Base-by-base conservation (phyloP, 2,113 vertebrate genomes). In the Syrmaticus mikado region DNA sequence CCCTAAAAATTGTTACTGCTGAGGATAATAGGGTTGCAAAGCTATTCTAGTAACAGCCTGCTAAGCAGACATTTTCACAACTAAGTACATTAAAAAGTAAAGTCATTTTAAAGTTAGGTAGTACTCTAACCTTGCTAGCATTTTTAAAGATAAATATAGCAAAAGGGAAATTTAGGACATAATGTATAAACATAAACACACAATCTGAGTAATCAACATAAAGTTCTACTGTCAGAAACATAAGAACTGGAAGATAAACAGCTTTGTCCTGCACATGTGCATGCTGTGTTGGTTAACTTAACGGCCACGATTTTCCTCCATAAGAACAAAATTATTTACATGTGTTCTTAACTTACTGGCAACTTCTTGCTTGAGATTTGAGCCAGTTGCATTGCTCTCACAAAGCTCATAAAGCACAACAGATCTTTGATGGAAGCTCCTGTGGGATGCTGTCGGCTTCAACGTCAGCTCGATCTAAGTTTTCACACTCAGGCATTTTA, bases 281-380 rank as follows among this genome's bases (percentile, higher is more conserved):
- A 62, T 83, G 74, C 65, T 30, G 87, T 76, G 41, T 85, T 95
- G 76, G 68, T 89, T 91, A 93, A 82, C 34, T 28, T 60, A 96
- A 81, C 64, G 34, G 82, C 55, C 65, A 22, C 27, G 65, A 78
- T 52, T 91, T 92, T 77, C 14, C 62, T 34, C 57, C 57, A 57
- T 81, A 90, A 96, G 93, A 94, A 78, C 46, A 83, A 91, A 95
- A 94, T 96, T 92, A 93, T 52, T 48, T 81, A 90, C 96, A 96
- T 92, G 87, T 96, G 94, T 94, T 95, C 90, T 93, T 96, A 94
- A 96, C 93, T 96, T 96, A 64, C 76, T 64, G 36, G 93, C 82
- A 92, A 75, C 90, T 93, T 85, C 88, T 93, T 85, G 64, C 76
- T 74, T 67, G 88, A 93, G 93, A 93, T 81, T 93, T 81, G 85